Base-by-base conservation (phyloP, 1,140 invertebrate species). In the Drosophila pectinifera region DNA sequence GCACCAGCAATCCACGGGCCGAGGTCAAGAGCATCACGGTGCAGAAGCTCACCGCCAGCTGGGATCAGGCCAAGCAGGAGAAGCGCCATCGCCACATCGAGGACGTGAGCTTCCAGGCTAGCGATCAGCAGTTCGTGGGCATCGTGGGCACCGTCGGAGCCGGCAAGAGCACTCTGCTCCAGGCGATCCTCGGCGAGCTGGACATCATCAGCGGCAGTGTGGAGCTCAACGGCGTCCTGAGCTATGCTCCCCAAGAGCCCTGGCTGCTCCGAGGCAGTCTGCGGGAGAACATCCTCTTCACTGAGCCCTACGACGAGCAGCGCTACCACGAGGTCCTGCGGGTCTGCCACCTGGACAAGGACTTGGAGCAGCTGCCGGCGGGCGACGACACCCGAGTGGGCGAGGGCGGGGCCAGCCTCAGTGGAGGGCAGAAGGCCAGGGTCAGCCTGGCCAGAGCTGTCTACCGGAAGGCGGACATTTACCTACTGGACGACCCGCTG, bases 251-350 rank as follows among this genome's bases (percentile, higher is more conserved):
- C 18, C 96, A 97, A 92, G 95, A 96, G 73, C 94, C 96, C 2
- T 97, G 96, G 96, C 89, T 96, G 0, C 94, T 94, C 16, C 93
- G 93, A 4, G 93, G 93, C 14, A 93, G 93, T 6, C 93, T 95
- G 0, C 93, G 95, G 14, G 96, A 98, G 67, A 98, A 98, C 91
- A 97, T 98, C 55, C 86, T 97, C 0, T 97, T 98, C 85, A 97
- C 96, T 5, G 93, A 94, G 68, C 92, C 94, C 7, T 95, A 94
- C 83, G 93, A 96, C 73, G 93, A 94, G 79, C 92, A 94, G 59
- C 93, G 93, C 22, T 96, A 96, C 65, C 93, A 94, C 31, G 93
- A 94, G 58, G 94, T 95, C 73, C 67, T 95, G 6, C 93, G 93
- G 62, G 94, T 93, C 0, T 95, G 94, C 62, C 94, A 94, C 11